Evolutionary conservation across 2,888 invertebrate species (phyloP).

Genomic region (Phortica magna): DNA sequence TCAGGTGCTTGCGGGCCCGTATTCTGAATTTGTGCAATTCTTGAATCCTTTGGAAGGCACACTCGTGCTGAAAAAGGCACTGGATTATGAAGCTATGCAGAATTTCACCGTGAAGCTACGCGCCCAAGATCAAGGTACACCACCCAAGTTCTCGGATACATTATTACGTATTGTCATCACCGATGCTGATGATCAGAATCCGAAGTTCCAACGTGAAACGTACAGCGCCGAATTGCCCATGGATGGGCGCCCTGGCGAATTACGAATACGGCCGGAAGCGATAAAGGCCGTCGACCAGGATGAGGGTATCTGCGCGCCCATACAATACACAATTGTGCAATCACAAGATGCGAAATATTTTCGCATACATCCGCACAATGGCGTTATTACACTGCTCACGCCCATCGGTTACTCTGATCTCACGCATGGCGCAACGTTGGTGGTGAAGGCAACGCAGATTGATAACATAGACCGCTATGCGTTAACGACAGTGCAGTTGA

Average conservation of each 20-base stretch:
- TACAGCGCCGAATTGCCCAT: slow-evolving; percentile 85
- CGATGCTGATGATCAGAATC: slow-evolving; percentile 96
- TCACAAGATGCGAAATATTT: slow-evolving; percentile 77
- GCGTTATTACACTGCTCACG: slow-evolving; percentile 73
- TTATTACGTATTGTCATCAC: slow-evolving; percentile 87
- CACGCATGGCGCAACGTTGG: slow-evolving; percentile 86
- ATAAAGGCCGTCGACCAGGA: slow-evolving; percentile 88
- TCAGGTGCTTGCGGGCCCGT: slow-evolving; percentile 86
- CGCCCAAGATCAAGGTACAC: slow-evolving; percentile 89
- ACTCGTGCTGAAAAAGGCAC: slow-evolving; percentile 86
- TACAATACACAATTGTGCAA: slow-evolving; percentile 77
- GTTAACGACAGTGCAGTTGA: slow-evolving; percentile 87
- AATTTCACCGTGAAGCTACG: slow-evolving; percentile 88
- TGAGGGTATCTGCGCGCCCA: slow-evolving; percentile 77
- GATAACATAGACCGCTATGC: slow-evolving; percentile 94
- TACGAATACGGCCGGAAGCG: slow-evolving; percentile 85
- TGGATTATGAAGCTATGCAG: slow-evolving; percentile 89
- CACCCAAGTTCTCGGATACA: slow-evolving; percentile 87
- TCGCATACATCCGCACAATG: slow-evolving; percentile 76
- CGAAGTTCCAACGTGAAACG: slow-evolving; percentile 86
- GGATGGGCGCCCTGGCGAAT: slow-evolving; percentile 78
- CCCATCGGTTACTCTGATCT: slow-evolving; percentile 79
- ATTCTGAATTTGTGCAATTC: slow-evolving; percentile 90
- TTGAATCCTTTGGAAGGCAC: slow-evolving; percentile 92
- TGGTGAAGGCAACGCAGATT: slow-evolving; percentile 89